Base-by-base conservation (phyloP, 1,140 invertebrate genomes). In the Mercenaria mercenaria region DNA sequence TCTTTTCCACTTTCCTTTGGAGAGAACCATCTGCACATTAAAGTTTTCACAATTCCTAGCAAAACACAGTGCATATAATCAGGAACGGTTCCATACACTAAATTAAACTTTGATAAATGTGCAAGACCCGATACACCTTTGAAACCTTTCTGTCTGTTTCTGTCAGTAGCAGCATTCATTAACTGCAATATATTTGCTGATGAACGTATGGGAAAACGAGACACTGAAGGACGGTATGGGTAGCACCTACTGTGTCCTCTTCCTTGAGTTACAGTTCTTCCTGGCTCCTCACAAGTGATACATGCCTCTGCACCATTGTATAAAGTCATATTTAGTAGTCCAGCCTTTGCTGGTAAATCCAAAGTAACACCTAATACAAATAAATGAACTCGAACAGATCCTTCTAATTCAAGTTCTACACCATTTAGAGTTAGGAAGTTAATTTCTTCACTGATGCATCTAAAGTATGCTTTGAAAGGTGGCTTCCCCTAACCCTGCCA, bases 31-130 rank as follows among this genome's bases (percentile, higher is more conserved):
- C 85, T 90, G 15, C 13, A 39, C 18, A 90, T 10, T 39, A 67
- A 37, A 23, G 69, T 67, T 23, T 90, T 84, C 23, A 56, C 79
- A 1, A 90, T 26, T 43, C 88, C 88, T 39, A 91, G 39, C 1
- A 91, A 64, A 18, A 91, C 84, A 37, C 52, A 41, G 52, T 91
- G 79, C 84, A 83, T 91, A 20, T 91, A 91, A 47, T 82, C 80
- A 47, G 90, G 90, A 4, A 88, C 84, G 1, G 52, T 79, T 20
- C 90, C 84, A 20, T 23, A 0, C 10, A 91, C 79, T 37, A 91
- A 18, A 50, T 91, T 79, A 88, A 47, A 91, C 20, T 15, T 79
- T 34, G 47, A 39, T 20, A 91, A 29, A 2, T 32, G 15, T 20
- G 34, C 15, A 8, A 91, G 47, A 23, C 77, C 84, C 72, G 87